Percentiles rank a stretch among this genome's conserved stretches.
Evolutionary conservation across 2,113 vertebrate species (phyloP).

Genomic region (Hymenochirus boettgeri): DNA sequence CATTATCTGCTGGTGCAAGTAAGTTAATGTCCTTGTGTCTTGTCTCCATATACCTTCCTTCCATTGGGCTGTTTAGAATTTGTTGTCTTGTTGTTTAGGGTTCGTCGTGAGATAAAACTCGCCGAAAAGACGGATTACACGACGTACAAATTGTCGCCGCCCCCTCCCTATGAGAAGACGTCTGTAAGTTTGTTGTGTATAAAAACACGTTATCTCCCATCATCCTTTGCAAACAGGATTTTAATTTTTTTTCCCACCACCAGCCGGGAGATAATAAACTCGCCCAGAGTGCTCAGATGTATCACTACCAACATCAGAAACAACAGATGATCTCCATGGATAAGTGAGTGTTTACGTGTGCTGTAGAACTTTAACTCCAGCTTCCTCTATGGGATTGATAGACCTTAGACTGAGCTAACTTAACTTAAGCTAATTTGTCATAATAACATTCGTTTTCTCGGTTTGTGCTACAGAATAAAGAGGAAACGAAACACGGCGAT

Average conservation of each 20-base stretch:
- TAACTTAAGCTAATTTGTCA: too few relatives aligned
- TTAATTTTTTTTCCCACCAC: neutral
- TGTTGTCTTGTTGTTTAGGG: too few relatives aligned
- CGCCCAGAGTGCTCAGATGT: slow-evolving; percentile 90
- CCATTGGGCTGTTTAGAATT: too few relatives aligned
- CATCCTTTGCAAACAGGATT: neutral
- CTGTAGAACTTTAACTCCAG: neutral
- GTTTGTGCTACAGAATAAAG: slow-evolving; percentile 75
- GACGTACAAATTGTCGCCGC: slow-evolving; percentile 54
- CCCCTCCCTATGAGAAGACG: slow-evolving; percentile 62
- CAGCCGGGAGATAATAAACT: slow-evolving; percentile 85
- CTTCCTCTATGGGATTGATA: too few relatives aligned
- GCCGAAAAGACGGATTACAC: slow-evolving; percentile 78
- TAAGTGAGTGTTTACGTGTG: slow-evolving; percentile 73
- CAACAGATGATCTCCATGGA: slow-evolving; percentile 91
- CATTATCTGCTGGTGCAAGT: too few relatives aligned
- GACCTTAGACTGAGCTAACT: too few relatives aligned
- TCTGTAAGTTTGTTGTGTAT: slow-evolving; percentile 61
- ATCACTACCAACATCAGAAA: slow-evolving; percentile 93
- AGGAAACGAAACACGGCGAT: slow-evolving; percentile 74
- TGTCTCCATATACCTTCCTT: too few relatives aligned
- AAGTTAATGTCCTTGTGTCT: too few relatives aligned
- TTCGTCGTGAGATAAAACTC: slow-evolving; percentile 71
- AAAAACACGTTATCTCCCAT: too few relatives aligned
- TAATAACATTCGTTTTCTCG: too few relatives aligned